Evolutionary conservation across 2,888 invertebrate species (phyloP).

Genomic region (Biston stratarius): DNA sequence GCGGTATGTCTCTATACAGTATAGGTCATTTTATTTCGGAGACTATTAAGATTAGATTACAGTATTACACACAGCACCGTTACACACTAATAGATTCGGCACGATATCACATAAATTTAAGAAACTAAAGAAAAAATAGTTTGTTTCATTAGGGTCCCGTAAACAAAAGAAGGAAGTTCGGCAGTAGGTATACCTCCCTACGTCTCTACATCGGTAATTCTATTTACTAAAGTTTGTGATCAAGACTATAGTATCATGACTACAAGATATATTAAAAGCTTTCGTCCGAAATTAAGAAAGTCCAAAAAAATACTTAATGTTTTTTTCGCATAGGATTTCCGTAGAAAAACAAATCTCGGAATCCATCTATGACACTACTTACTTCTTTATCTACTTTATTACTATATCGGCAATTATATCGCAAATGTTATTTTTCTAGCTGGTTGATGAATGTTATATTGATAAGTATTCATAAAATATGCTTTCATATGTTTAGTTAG

Average conservation of each 20-base stretch:
- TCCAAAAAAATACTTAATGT: neutral
- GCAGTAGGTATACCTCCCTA: too few relatives aligned
- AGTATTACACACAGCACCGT: neutral
- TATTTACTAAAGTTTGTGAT: neutral
- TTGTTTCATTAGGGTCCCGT: too few relatives aligned
- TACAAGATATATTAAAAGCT: neutral
- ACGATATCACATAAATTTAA: neutral
- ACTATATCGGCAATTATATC: too few relatives aligned
- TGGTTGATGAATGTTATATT: neutral
- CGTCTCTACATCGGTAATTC: too few relatives aligned
- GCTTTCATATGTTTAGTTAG: neutral
- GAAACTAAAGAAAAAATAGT: neutral
- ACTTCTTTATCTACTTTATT: too few relatives aligned
- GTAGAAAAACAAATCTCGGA: neutral
- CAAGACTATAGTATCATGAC: neutral
- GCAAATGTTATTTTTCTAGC: neutral
- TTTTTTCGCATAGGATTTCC: neutral
- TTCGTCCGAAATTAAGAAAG: neutral
- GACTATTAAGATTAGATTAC: neutral
- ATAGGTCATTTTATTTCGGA: neutral
- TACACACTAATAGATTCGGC: neutral
- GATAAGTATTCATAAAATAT: neutral
- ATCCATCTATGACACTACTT: too few relatives aligned
- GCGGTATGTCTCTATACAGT: neutral
- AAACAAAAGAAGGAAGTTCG: too few relatives aligned